These are phyloP conservation scores for Sebastes taczanowskii DNA, from an alignment of 2,797 vertebrate species.

Conservation along the genomic window DNA sequence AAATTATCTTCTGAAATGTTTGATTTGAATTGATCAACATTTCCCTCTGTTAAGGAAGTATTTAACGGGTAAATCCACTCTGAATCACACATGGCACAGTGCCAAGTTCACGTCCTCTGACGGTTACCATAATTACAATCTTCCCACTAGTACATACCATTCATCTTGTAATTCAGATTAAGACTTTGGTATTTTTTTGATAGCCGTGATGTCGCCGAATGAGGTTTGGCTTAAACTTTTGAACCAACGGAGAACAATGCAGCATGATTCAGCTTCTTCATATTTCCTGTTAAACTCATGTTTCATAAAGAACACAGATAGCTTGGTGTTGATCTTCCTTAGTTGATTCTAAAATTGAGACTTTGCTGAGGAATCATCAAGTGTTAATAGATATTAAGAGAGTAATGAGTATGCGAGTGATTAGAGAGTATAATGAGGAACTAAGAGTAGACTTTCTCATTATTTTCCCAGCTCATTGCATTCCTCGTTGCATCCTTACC, in stretches of 20 bases:
- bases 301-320: not conserved
- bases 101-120: not conserved
- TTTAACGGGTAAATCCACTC: not conserved
- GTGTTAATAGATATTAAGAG: conserved; percentile 22
- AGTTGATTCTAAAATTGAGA: conserved; percentile 17
- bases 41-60: not conserved
- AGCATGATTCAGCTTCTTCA: not conserved
- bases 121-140: conserved; percentile 16
- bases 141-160: conserved; percentile 4
- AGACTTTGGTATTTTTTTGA: not conserved
- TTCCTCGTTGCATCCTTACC: conserved; percentile 18
- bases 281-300: not conserved
- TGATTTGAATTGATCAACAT: not conserved
- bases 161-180: conserved; percentile 4
- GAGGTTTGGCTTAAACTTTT: conserved; percentile 19
- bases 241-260: not conserved
- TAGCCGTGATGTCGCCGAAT: not conserved
- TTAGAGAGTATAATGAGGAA: conserved; percentile 31
- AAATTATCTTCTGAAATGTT: not conserved
- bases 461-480: conserved; percentile 19
- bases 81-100: not conserved
- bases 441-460: conserved; percentile 16
- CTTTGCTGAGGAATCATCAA: conserved; percentile 20
- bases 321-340: not conserved
- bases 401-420: conserved; percentile 31